Conservation (phyloP, 2,888 invertebrate genomes). For the Rhimphoctona megacephalus region DNA sequence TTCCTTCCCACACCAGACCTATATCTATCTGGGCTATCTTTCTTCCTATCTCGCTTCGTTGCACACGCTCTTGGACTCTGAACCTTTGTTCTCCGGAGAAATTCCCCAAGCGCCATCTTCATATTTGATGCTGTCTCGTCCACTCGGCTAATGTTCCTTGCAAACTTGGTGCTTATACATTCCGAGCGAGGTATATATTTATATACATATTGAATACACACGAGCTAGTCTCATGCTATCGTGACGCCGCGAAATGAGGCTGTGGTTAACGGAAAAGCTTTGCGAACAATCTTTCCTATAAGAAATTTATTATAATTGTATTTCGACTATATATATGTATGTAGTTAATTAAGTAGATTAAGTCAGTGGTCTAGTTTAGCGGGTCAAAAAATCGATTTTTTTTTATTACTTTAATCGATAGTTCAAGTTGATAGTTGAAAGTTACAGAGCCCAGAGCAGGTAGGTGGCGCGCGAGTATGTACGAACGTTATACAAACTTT, state of each 20-base stretch:
- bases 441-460: too few species aligned
- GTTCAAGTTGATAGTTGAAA: too few species aligned
- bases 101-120: conserved; percentile 81
- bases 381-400: too few species aligned
- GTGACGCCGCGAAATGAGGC: conserved; percentile 27
- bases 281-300: conserved; percentile 10
- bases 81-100: conserved; percentile 80
- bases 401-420: too few species aligned
- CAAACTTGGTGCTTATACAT: conserved; percentile 76
- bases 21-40: conserved; percentile 33
- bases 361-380: too few species aligned
- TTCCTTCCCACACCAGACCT: conserved; percentile 41
- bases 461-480: too few species aligned
- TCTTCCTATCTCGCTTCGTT: conserved; percentile 42
- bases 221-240: neutral
- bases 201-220: neutral
- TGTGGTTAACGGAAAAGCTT: conserved; percentile 21
- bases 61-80: conserved; percentile 70
- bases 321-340: neutral
- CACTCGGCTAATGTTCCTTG: conserved; percentile 80
- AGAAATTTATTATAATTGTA: conserved; percentile 1
- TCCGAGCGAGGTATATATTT: neutral
- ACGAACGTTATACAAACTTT: too few species aligned
- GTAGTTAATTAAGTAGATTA: neutral
- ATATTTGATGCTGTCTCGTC: conserved; percentile 82